Conservation (phyloP, 2,797 vertebrate species). For the Hippopotamyrus pictus region DNA sequence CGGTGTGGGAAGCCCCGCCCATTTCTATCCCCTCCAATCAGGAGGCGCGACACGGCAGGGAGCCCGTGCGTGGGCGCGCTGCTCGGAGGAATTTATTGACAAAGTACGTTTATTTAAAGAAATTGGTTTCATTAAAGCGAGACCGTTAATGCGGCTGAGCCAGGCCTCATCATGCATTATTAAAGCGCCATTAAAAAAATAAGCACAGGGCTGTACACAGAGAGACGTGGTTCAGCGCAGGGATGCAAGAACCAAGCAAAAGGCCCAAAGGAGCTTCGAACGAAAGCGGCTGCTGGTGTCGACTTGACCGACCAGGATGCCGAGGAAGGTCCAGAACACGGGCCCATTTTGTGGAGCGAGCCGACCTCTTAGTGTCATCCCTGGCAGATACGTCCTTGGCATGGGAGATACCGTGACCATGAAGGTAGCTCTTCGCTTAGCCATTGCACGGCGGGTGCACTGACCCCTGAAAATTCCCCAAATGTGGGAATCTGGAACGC, state of each 20-base stretch:
- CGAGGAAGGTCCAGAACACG: not conserved
- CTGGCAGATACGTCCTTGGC: not conserved
- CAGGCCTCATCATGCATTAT: not conserved
- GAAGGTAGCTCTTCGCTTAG: not conserved
- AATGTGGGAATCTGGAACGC: not conserved
- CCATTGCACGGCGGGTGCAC: not conserved
- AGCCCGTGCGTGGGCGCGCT: not conserved
- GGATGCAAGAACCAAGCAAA: not conserved
- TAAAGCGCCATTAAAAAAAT: not conserved
- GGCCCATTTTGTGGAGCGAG: not conserved
- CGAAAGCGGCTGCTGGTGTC: not conserved
- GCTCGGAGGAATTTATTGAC: not conserved
- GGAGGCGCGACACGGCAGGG: not conserved
- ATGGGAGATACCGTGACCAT: not conserved
- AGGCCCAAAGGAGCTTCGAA: not conserved
- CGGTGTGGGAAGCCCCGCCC: not conserved
- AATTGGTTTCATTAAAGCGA: not conserved
- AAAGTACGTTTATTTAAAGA: not conserved
- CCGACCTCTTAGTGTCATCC: not conserved
- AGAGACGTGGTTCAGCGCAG: not conserved
- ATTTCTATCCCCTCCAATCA: not conserved
- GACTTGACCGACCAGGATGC: not conserved
- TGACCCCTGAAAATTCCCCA: not conserved
- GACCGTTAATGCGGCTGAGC: not conserved
- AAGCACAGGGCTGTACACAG: not conserved